Percentiles rank a stretch among this genome's conserved stretches.
Conservation (phyloP, 1,140 invertebrate genomes). For the Heliconius nattereri region DNA sequence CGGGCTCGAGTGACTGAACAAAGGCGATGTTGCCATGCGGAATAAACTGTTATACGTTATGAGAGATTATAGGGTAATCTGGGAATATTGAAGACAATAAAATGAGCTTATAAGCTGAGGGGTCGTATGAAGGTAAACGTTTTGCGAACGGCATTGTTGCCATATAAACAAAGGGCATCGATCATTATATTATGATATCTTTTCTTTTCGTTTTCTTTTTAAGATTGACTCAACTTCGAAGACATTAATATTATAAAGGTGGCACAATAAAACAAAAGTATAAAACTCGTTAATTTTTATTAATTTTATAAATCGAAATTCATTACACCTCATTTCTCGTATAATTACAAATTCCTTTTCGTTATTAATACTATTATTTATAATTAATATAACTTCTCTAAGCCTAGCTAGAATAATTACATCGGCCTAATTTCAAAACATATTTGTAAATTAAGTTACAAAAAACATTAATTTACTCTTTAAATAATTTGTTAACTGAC, state of each 20-base stretch:
- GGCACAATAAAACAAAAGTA: conserved; percentile 50
- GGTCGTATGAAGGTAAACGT: conserved; percentile 60
- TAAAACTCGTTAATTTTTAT: conserved; percentile 81
- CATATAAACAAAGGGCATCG: conserved; percentile 51
- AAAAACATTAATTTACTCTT: conserved; percentile 58
- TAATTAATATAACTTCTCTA: conserved; percentile 72
- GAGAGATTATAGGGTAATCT: conserved; percentile 79
- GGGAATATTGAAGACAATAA: conserved; percentile 81
- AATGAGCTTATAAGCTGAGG: conserved; percentile 73
- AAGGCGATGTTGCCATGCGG: conserved; percentile 78
- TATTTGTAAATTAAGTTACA: conserved; percentile 67
- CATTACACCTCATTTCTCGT: conserved; percentile 74
- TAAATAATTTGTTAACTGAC: conserved; percentile 45
- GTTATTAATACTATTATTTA: conserved; percentile 73
- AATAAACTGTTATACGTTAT: conserved; percentile 80
- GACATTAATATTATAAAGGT: conserved; percentile 10
- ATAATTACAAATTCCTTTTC: conserved; percentile 80
- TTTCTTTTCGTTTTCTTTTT: conserved; percentile 23
- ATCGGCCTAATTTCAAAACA: conserved; percentile 67
- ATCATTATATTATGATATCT: conserved; percentile 44
- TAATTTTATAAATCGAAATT: conserved; percentile 80
- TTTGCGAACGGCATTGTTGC: conserved; percentile 51
- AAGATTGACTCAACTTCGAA: not conserved
- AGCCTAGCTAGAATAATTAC: conserved; percentile 72
- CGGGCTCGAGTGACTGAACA: conserved; percentile 69